Base-by-base conservation (phyloP, 2,888 invertebrate genomes). In the Stomorhina lunata region DNA sequence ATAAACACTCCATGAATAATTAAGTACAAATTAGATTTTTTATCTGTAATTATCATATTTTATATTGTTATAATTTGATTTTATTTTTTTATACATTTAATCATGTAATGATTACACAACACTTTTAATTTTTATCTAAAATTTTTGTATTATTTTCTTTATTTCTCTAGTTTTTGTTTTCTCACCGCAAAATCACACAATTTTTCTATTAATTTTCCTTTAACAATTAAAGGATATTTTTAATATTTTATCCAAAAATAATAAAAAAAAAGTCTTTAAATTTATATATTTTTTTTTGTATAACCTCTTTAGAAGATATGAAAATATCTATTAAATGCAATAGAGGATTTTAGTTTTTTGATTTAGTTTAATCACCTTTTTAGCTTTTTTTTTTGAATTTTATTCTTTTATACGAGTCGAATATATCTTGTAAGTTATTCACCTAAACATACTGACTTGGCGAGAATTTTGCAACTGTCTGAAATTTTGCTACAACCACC, bases 41-140 rank as follows among this genome's bases (percentile, higher is more conserved):
- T 63, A 32, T n/a, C 32, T 34, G 25, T 25, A 10, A 27, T 25
- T 32, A 29, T 15, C 34, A 45, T 53, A 29, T 12, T 22, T 48
- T 40, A 9, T 63, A 34, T 73, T n/a, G 5, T 48, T 57, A 2
- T 59, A 40, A 48, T 45, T 57, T 57, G 1, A 17, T 15, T 50
- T 50, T 25, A 4, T 17, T 10, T 61, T 66, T 76, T 57, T 76
- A 27, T 20, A 53, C 12, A 10, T n/a, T 61, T 45, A 32, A 75
- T 79, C 82, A 79, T 79, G 75, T 82, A 82, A 73, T 76, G 82
- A 82, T 82, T 82, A 65, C 82, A 82, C 82, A 82, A 82, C 82
- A 82, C 79, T 79, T 48, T 12, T 34, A 9, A 57, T 59, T 48
- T 34, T 43, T 40, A n/a, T 40, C 40, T 59, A 7, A 9, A 34